Conservation (phyloP, 2,797 vertebrate genomes). For the Hirundo rustica region DNA sequence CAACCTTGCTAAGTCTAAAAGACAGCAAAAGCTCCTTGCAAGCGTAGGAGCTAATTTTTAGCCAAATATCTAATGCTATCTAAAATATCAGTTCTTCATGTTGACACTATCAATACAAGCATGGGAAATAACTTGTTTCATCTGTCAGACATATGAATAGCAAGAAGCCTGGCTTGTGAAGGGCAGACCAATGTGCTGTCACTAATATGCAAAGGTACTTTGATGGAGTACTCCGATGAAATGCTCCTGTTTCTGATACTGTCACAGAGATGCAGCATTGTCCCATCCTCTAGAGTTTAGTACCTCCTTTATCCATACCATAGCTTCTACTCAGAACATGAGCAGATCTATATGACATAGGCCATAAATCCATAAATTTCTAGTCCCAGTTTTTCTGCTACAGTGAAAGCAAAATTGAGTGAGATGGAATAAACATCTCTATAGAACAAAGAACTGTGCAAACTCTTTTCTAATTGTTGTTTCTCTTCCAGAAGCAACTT, state of each 20-base stretch:
- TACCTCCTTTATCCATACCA: background rate
- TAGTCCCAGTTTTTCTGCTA: background rate
- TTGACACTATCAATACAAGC: background rate
- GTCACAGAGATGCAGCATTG: accelerated
- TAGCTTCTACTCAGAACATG: background rate
- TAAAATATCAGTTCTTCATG: background rate
- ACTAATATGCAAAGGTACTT: background rate
- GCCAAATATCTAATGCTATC: background rate
- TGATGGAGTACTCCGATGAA: background rate
- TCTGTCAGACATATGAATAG: background rate
- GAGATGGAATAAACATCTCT: background rate
- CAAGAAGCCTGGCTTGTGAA: background rate
- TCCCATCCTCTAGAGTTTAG: background rate
- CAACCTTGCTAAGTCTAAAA: background rate
- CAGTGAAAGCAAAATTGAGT: background rate
- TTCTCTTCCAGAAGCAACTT: background rate
- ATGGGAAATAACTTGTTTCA: background rate
- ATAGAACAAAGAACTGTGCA: background rate
- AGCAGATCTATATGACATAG: background rate
- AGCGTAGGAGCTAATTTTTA: background rate
- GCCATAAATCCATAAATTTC: background rate
- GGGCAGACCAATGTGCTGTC: background rate
- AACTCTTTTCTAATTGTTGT: background rate
- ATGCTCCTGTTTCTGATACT: background rate
- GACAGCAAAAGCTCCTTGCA: background rate